Conservation (phyloP, 2,113 vertebrate genomes). For the Bufo bufo region DNA sequence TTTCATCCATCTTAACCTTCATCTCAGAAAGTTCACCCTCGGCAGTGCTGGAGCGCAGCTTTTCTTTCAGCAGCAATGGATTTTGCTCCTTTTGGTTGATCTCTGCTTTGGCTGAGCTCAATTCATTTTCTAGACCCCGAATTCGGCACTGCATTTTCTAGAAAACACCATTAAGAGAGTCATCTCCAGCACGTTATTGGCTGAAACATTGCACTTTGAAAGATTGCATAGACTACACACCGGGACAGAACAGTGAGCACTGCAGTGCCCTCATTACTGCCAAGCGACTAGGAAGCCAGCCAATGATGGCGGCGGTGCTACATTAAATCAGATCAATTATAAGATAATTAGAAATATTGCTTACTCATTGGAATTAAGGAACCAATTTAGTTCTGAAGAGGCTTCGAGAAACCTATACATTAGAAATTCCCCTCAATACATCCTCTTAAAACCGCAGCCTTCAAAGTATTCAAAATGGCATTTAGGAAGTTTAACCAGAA, state of each 20-base stretch:
- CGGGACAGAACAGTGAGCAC: neutral
- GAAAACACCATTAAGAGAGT: neutral
- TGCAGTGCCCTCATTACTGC: neutral
- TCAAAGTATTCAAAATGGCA: too few species aligned
- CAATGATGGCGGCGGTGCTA: neutral
- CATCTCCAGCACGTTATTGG: neutral
- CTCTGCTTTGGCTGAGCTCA: constrained; percentile 62
- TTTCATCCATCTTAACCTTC: constrained; percentile 69
- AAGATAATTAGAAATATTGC: neutral
- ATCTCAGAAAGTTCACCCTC: constrained; percentile 69
- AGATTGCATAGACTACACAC: neutral
- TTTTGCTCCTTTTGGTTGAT: constrained; percentile 68
- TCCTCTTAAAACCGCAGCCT: too few species aligned
- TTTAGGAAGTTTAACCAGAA: too few species aligned
- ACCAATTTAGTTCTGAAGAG: too few species aligned
- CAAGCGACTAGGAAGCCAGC: neutral
- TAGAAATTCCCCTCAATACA: too few species aligned
- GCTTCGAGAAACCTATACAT: too few species aligned
- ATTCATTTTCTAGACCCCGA: constrained; percentile 68
- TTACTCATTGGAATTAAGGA: neutral
- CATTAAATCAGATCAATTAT: neutral
- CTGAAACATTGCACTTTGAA: neutral
- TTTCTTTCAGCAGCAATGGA: constrained; percentile 68
- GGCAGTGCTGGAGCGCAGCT: constrained; percentile 62
- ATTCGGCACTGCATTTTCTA: constrained; percentile 69